Base-by-base conservation (phyloP, 2,888 invertebrate genomes). In the Tubulanus polymorphus region DNA sequence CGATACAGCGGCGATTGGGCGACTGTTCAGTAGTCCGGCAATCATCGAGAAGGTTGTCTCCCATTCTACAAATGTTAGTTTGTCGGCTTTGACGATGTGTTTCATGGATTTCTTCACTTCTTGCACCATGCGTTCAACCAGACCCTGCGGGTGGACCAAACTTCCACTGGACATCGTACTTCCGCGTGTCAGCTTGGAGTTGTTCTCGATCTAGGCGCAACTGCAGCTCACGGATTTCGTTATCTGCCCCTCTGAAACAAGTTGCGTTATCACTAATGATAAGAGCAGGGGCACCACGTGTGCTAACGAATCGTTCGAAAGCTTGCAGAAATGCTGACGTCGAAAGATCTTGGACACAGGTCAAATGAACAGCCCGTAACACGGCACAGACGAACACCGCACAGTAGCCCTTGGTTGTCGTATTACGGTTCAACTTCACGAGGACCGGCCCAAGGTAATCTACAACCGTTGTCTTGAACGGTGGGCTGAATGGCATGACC, bases 401-500 rank as follows among this genome's bases (percentile, higher is more conserved):
- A n/a, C 51, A 29, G 32, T 32, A 51, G 5, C 32, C 51, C 37
- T 51, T 51, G 3, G 32, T 51, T 6, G 6, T 25, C 20, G 29
- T 51, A 51, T 51, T 51, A 5, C 51, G n/a, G 6, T 27, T 32
- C 18, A 30, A 12, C 25, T 37, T 51, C 23, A 51, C 18, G n/a
- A 37, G 5, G 8, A 49, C 25, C 5, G 48, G 48, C n/a, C 28
- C 48, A 6, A 48, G 28, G 23, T 26, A 48, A 25, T 48, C 48
- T 23, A 27, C 48, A 3, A 25, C 5, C 3, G 52, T 51, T 27
- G 48, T 50, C 3, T 51, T 8, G 29, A 51, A 51, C 3, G 48
- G 50, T 8, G 52, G 52, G n/a, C 28, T 51, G 23, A 51, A 51
- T n/a, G 52, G 52, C 20, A 5, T 51, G 27, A 51, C 25, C 25